Conservation (phyloP, 2,797 vertebrate genomes). For the Parambassis ranga region DNA sequence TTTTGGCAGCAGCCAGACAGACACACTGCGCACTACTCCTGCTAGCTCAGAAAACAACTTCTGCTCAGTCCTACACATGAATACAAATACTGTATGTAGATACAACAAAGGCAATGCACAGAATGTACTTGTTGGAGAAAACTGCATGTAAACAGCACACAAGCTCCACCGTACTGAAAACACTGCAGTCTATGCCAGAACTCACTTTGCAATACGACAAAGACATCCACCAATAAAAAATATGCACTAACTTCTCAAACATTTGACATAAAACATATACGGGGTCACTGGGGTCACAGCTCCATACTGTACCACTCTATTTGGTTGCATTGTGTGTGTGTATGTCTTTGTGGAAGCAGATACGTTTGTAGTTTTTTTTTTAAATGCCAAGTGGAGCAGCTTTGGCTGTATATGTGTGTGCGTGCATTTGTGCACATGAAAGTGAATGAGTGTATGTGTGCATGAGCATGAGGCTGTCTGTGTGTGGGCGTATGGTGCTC, state of each 20-base stretch:
- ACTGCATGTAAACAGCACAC: slow-evolving; percentile 14
- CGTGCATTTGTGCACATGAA: neutral
- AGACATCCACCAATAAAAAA: too few relatives aligned
- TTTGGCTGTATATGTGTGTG: slow-evolving; percentile 27
- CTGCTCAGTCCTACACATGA: slow-evolving; percentile 65
- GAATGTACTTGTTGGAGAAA: slow-evolving; percentile 20
- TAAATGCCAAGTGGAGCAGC: slow-evolving; percentile 61
- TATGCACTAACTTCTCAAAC: slow-evolving; percentile 4
- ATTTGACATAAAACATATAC: neutral
- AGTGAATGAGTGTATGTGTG: slow-evolving; percentile 64
- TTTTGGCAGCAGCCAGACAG: slow-evolving; percentile 88
- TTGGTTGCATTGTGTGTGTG: slow-evolving; percentile 16
- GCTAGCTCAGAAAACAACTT: slow-evolving; percentile 75
- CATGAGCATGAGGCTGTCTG: slow-evolving; percentile 55
- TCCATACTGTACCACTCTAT: slow-evolving; percentile 33
- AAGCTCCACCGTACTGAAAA: neutral
- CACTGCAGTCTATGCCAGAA: neutral
- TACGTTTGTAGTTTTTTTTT: slow-evolving; percentile 44
- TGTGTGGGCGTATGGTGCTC: slow-evolving; percentile 73
- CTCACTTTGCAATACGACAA: too few relatives aligned
- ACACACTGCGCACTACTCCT: slow-evolving; percentile 75
- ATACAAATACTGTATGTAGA: slow-evolving; percentile 49
- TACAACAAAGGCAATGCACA: slow-evolving; percentile 41
- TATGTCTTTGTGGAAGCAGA: slow-evolving; percentile 35
- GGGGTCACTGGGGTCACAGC: slow-evolving; percentile 44